A percentile compares a stretch with the other conserved stretches of the same genome.
Conservation (phyloP, 2,113 vertebrate species). For the Parotia lawesii region DNA sequence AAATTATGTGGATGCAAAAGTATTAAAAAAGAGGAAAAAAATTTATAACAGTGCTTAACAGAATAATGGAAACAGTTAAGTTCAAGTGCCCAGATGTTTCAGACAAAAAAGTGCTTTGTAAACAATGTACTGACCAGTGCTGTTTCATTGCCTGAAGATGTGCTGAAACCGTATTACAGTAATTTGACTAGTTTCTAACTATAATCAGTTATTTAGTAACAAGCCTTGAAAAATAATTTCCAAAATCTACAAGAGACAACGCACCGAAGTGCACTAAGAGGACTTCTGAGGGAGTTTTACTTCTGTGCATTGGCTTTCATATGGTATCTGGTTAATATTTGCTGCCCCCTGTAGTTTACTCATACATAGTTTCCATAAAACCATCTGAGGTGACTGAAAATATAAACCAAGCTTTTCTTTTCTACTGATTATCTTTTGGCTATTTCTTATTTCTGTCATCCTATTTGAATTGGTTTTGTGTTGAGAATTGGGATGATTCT, state of each 20-base stretch:
- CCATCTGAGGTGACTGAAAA: neutral
- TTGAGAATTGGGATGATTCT: neutral
- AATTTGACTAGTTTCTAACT: neutral
- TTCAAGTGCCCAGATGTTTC: neutral
- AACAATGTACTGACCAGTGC: neutral
- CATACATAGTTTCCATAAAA: neutral
- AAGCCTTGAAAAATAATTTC: neutral
- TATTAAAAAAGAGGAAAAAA: accelerated
- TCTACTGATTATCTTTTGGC: neutral
- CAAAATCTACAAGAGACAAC: neutral
- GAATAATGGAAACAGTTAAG: neutral
- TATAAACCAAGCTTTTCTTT: neutral
- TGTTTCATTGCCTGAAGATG: neutral
- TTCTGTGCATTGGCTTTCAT: neutral
- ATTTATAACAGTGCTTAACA: neutral
- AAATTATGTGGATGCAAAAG: neutral
- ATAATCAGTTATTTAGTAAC: neutral
- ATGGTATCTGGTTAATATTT: slow-evolving; percentile 68
- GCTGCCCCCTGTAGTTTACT: slow-evolving; percentile 81
- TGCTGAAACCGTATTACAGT: neutral
- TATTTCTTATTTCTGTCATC: neutral
- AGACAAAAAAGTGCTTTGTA: neutral
- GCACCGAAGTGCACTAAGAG: neutral
- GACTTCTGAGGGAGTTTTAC: neutral
- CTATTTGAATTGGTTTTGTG: neutral